A percentile compares a stretch with the other conserved stretches of the same genome.
Evolutionary conservation across 2,888 invertebrate species (phyloP).

Genomic region (Aromia moschata): DNA sequence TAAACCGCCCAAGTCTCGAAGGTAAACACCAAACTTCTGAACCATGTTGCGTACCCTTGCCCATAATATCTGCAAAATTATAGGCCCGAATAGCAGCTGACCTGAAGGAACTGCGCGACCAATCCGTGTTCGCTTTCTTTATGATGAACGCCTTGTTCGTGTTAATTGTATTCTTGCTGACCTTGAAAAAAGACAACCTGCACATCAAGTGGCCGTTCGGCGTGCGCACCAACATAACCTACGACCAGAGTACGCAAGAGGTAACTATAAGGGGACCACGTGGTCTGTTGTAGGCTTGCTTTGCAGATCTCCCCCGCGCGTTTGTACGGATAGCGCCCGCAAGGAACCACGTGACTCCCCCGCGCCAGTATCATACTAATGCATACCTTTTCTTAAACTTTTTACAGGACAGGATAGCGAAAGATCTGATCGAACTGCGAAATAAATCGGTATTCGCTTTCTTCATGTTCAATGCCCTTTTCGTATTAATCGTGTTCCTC

Average conservation of each 20-base stretch:
- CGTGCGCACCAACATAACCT: slow-evolving; percentile 92
- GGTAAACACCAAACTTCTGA: too few species aligned
- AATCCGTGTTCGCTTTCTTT: slow-evolving; percentile 95
- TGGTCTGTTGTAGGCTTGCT: slow-evolving; percentile 40
- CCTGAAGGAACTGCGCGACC: slow-evolving; percentile 93
- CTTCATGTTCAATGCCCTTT: slow-evolving; percentile 99
- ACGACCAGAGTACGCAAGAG: slow-evolving; percentile 90
- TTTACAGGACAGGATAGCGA: slow-evolving; percentile 86
- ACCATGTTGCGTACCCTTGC: too few species aligned
- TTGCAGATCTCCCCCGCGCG: too few species aligned
- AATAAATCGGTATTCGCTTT: slow-evolving; percentile 98
- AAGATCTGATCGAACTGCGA: slow-evolving; percentile 91
- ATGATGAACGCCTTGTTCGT: slow-evolving; percentile 99
- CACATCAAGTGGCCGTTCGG: slow-evolving; percentile 97
- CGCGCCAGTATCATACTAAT: slow-evolving; percentile 60
- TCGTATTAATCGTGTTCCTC: slow-evolving; percentile 98
- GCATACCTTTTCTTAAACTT: slow-evolving; percentile 61
- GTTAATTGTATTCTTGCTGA: slow-evolving; percentile 97
- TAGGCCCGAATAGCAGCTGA: slow-evolving; percentile 91
- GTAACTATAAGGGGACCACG: slow-evolving; percentile 70
- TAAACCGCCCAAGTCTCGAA: too few species aligned
- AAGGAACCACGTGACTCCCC: slow-evolving; percentile 67
- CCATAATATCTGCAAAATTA: slow-evolving; percentile 60
- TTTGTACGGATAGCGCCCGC: slow-evolving; percentile 42
- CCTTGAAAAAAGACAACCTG: slow-evolving; percentile 96